These are phyloP conservation scores for Nothocercus julius DNA, from an alignment of 2,113 vertebrate genomes.

Conservation along the genomic window DNA sequence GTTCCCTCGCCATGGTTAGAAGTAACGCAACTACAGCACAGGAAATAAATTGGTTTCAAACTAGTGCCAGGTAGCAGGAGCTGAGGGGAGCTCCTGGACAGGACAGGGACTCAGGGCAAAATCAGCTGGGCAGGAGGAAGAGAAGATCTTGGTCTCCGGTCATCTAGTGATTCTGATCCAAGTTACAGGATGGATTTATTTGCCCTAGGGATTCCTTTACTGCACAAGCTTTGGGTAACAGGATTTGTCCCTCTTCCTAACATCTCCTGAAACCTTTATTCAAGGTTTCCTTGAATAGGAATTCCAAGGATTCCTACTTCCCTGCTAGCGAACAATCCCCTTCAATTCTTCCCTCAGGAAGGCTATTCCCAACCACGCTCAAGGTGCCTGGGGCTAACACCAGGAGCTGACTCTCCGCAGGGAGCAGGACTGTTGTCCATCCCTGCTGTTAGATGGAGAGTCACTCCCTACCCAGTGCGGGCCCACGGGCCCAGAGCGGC, in stretches of 20 bases:
- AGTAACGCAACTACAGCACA: background rate
- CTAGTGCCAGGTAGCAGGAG: background rate
- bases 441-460: background rate
- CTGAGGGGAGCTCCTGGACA: background rate
- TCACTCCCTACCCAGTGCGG: accelerated
- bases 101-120: background rate
- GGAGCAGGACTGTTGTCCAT: background rate
- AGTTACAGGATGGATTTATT: background rate
- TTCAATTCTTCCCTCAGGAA: background rate
- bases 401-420: background rate
- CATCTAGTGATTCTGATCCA: background rate
- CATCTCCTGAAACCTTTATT: background rate
- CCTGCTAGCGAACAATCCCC: accelerated
- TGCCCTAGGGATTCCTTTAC: background rate
- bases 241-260: background rate
- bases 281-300: too few species aligned
- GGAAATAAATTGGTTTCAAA: background rate
- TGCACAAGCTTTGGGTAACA: background rate
- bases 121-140: background rate
- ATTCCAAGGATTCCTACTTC: background rate
- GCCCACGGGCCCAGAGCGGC: background rate
- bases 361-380: background rate
- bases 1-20: background rate
- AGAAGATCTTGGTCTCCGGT: background rate
- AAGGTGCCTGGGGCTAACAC: accelerated